Conservation (phyloP, 2,888 invertebrate species). For the Pelosia muscerda region DNA sequence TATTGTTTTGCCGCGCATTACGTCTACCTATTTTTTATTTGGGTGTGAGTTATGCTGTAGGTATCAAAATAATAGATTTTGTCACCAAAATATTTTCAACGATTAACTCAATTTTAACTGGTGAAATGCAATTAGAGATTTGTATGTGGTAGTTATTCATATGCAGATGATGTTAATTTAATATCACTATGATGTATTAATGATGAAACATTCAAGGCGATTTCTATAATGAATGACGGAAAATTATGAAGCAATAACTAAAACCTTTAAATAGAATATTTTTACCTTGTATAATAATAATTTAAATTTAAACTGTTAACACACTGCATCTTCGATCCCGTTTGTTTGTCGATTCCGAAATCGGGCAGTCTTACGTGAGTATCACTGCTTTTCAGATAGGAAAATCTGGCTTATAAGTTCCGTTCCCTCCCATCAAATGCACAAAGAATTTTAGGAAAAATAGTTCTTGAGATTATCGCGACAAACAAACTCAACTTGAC, state of each 20-base stretch:
- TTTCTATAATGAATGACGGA: neutral
- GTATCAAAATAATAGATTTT: no score
- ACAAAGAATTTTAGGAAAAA: no score
- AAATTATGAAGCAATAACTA: neutral
- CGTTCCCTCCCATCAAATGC: no score
- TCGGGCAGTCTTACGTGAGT: neutral
- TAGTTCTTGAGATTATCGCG: neutral
- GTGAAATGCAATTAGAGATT: no score
- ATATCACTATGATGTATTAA: neutral
- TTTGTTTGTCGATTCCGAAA: neutral
- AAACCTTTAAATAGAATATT: neutral
- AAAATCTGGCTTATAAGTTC: neutral
- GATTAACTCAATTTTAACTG: no score
- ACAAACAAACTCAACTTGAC: neutral
- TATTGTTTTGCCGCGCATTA: no score
- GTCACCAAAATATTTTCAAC: no score
- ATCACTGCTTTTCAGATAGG: no score
- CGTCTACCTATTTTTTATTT: no score
- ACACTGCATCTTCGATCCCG: neutral
- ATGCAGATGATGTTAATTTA: neutral
- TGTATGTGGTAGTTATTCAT: no score
- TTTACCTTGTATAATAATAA: neutral
- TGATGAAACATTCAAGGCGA: neutral
- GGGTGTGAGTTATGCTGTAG: no score
- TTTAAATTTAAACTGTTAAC: neutral